phyloP scores from a whole-genome alignment of 2,797 vertebrate genomes.

The Zenarchopterus dispar region DNA sequence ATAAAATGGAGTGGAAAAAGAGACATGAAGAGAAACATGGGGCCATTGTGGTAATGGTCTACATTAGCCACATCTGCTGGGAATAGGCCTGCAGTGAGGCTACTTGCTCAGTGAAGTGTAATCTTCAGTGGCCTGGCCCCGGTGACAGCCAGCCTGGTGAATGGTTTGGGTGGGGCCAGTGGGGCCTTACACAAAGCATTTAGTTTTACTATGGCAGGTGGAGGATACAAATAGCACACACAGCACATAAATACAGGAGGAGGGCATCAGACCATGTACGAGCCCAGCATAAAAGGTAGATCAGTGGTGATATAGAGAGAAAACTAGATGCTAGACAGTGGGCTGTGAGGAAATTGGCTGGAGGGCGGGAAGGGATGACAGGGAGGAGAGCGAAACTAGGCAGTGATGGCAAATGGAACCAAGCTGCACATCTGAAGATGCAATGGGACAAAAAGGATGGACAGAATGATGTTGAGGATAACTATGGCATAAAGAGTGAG shows the following conservation, averaged over 20 bases:
- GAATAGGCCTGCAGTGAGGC: constrained; percentile 64
- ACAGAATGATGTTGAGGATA: constrained; percentile 55
- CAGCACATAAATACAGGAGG: constrained; percentile 73
- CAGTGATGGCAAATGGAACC: constrained; percentile 65
- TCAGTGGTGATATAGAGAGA: constrained; percentile 70
- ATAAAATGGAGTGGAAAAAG: constrained; percentile 50
- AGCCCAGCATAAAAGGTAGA: constrained; percentile 75
- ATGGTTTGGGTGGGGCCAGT: constrained; percentile 69
- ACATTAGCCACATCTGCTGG: constrained; percentile 68
- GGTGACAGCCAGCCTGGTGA: constrained; percentile 65
- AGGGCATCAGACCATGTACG: constrained; percentile 70
- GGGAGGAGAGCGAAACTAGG: constrained; percentile 60
- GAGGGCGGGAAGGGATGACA: constrained; percentile 64
- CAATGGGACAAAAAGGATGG: constrained; percentile 45
- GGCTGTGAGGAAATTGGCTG: constrained; percentile 74
- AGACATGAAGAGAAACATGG: constrained; percentile 37
- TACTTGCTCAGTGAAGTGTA: constrained; percentile 73
- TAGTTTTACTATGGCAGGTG: constrained; percentile 68
- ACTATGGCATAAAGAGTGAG: constrained; percentile 37
- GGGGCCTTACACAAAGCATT: constrained; percentile 62
- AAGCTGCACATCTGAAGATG: constrained; percentile 56
- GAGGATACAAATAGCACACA: constrained; percentile 79
- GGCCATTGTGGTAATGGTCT: constrained; percentile 61
- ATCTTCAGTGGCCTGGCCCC: constrained; percentile 65
- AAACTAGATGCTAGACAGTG: constrained; percentile 74